Base-by-base conservation (phyloP, 1,140 invertebrate genomes). In the Mercenaria mercenaria region DNA sequence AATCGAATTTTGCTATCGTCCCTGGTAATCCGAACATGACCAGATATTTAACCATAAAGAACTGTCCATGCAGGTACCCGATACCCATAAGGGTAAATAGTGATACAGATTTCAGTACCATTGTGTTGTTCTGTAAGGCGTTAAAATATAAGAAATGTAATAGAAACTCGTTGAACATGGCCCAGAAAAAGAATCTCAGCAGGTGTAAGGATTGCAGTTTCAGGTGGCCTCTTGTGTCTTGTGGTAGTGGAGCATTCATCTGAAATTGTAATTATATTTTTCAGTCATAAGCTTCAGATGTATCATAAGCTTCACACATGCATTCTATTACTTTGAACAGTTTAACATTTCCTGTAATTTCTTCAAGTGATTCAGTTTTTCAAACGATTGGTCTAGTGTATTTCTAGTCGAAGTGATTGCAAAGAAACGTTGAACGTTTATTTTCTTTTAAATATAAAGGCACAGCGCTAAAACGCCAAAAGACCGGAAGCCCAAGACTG, bases 31-130 rank as follows among this genome's bases (percentile, higher is more conserved):
- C 99, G 96, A 99, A 99, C 32, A 98, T 96, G 6, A 99, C 97
- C 0, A 98, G 97, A 96, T 99, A 99, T 95, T 99, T 99, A 34
- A 98, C 96, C 93, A 98, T 97, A 95, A 99, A 99, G 96, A 98
- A 98, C 94, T 99, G 97, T 10, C 98, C 98, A 96, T 98, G 97
- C 92, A 97, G 97, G 93, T 98, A 98, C 10, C 98, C 98, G 79
- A 98, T 97, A 18, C 98, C 98, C 96, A 97, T 98, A 23, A 98
- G 96, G 69, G 97, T 97, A 97, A 98, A 98, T 13, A 97, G 95
- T 91, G 97, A 96, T 23, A 97, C 92, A 1, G 88, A 83, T 10
- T 94, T 50, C 32, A 96, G 80, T 6, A 95, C 88, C 56, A 89
- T 92, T 0, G 90, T 80, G 18, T 95, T 92, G 72, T 92, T 90